A percentile compares a stretch with the other conserved stretches of the same genome.
Evolutionary conservation across 1,140 invertebrate species (phyloP).

Genomic region (Drosophila nigrodunni): DNA sequence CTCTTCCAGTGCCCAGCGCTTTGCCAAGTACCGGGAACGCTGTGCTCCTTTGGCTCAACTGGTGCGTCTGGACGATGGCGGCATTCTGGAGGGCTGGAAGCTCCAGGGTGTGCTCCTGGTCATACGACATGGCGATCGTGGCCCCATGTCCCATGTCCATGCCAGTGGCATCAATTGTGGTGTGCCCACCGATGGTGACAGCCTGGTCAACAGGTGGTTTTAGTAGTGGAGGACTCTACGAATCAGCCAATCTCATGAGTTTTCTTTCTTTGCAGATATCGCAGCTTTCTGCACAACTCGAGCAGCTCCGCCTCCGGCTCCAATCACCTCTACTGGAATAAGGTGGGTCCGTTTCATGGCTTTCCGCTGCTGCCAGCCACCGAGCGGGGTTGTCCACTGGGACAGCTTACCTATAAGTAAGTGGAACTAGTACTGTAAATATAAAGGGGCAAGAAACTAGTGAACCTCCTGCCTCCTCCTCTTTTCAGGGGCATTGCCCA

Average conservation of each 20-base stretch:
- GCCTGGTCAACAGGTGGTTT: slow-evolving; percentile 85
- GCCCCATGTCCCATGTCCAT: slow-evolving; percentile 91
- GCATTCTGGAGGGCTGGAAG: slow-evolving; percentile 86
- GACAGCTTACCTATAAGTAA: slow-evolving; percentile 89
- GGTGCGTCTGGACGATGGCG: slow-evolving; percentile 89
- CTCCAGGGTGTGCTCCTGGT: slow-evolving; percentile 92
- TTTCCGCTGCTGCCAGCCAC: slow-evolving; percentile 90
- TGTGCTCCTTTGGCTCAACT: slow-evolving; percentile 90
- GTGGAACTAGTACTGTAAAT: slow-evolving; percentile 44
- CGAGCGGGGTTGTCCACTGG: slow-evolving; percentile 87
- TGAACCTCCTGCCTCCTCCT: neutral
- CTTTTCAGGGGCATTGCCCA: slow-evolving; percentile 87
- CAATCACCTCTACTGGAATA: slow-evolving; percentile 89
- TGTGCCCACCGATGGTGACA: slow-evolving; percentile 85
- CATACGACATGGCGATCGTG: slow-evolving; percentile 94
- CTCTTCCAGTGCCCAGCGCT: slow-evolving; percentile 62
- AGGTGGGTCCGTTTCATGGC: slow-evolving; percentile 92
- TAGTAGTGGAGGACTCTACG: neutral
- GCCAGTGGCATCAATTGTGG: slow-evolving; percentile 91
- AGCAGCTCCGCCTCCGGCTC: slow-evolving; percentile 85
- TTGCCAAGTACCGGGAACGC: slow-evolving; percentile 74
- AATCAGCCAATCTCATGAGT: slow-evolving; percentile 54
- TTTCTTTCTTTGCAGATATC: slow-evolving; percentile 82
- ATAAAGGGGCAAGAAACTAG: neutral
- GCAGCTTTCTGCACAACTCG: slow-evolving; percentile 87